Evolutionary conservation across 2,113 vertebrate genomes (phyloP).

Genomic region (Petrocephalus microphthalmus): DNA sequence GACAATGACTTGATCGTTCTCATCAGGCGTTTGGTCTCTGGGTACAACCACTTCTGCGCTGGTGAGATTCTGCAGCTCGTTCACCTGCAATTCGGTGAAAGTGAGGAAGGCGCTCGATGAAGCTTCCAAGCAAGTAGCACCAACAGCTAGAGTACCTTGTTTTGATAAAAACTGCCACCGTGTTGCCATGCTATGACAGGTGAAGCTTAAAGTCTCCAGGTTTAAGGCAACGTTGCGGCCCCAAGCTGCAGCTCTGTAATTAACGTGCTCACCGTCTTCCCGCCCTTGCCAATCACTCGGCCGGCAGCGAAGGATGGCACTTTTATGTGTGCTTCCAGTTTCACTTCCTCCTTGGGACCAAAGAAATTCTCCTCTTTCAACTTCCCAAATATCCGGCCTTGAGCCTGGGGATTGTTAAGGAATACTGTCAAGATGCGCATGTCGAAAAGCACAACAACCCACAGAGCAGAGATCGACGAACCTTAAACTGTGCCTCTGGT

Average conservation of each 20-base stretch:
- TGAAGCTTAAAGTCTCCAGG: background rate
- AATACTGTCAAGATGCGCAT: background rate
- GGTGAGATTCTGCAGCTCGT: slow-evolving; percentile 94
- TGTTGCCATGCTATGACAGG: background rate
- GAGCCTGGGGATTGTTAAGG: slow-evolving; percentile 62
- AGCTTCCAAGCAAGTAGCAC: background rate
- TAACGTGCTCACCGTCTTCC: slow-evolving; percentile 80
- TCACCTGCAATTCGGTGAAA: slow-evolving; percentile 65
- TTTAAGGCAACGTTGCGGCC: background rate
- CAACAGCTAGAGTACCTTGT: background rate
- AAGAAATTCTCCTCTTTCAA: slow-evolving; percentile 99
- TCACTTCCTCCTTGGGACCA: slow-evolving; percentile 96
- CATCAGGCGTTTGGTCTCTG: slow-evolving; percentile 94
- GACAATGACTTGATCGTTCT: slow-evolving; percentile 95
- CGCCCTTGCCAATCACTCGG: slow-evolving; percentile 95
- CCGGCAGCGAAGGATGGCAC: slow-evolving; percentile 94
- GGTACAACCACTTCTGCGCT: slow-evolving; percentile 98
- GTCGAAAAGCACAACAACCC: background rate
- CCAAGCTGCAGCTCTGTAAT: background rate
- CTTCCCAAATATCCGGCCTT: slow-evolving; percentile 89
- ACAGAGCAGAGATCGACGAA: slow-evolving; percentile 36
- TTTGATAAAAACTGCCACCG: background rate
- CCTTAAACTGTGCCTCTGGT: slow-evolving; percentile 98
- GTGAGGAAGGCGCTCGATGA: background rate
- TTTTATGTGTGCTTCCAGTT: slow-evolving; percentile 96